These are phyloP conservation scores for Myzus persicae DNA, from an alignment of 1,140 invertebrate species.

Conservation along the genomic window DNA sequence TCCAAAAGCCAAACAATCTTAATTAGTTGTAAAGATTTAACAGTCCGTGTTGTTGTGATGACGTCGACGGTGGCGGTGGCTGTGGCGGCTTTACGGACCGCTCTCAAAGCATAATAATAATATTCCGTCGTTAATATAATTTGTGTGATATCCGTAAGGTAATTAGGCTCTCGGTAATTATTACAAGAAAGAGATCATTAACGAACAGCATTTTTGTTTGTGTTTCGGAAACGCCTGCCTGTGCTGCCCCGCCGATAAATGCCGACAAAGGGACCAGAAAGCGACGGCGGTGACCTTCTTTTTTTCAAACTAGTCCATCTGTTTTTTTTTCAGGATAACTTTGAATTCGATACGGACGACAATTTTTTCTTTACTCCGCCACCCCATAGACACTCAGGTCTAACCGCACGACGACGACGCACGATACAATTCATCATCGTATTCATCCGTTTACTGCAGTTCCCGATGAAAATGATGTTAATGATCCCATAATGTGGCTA, in stretches of 20 bases:
- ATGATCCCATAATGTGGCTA: background rate
- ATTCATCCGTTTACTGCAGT: background rate
- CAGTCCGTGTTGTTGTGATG: conserved; percentile 42
- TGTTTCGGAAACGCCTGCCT: conserved; percentile 43
- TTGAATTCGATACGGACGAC: background rate
- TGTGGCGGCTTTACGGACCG: conserved; percentile 34
- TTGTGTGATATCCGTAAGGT: conserved; percentile 56
- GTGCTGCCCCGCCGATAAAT: background rate
- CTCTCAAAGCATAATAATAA: conserved; percentile 47
- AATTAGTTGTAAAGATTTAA: conserved; percentile 59
- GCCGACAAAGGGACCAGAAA: conserved; percentile 35
- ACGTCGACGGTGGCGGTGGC: background rate
- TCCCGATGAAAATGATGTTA: background rate
- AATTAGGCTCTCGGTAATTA: conserved; percentile 55
- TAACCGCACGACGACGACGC: background rate
- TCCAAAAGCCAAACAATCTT: conserved; percentile 57
- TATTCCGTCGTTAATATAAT: conserved; percentile 55
- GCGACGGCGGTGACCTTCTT: background rate
- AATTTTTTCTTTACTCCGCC: background rate
- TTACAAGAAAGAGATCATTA: conserved; percentile 40
- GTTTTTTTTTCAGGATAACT: background rate
- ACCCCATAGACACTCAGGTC: background rate
- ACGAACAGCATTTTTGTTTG: conserved; percentile 52
- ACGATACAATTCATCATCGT: background rate
- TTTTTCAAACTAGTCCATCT: conserved; percentile 18